A percentile compares a stretch with the other conserved stretches of the same genome.
Conservation (phyloP, 1,140 invertebrate genomes). For the Dreissena polymorpha region DNA sequence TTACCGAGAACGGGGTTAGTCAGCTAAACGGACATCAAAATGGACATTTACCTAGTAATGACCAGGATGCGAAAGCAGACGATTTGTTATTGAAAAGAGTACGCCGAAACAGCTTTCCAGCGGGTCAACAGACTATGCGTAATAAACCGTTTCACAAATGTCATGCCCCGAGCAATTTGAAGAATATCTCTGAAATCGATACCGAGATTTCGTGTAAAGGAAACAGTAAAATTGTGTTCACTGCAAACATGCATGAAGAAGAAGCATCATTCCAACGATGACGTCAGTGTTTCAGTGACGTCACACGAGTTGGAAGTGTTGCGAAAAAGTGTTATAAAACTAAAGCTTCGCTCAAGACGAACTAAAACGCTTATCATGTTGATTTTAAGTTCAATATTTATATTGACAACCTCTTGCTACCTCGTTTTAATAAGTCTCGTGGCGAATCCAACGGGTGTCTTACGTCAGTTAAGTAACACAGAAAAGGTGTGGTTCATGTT, state of each 20-base stretch:
- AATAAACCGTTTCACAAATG: no score
- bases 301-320: neutral
- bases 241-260: neutral
- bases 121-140: no score
- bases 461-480: neutral
- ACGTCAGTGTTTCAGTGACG: neutral
- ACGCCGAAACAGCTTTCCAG: neutral
- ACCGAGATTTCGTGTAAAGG: neutral
- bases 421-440: neutral
- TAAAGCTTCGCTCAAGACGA: neutral
- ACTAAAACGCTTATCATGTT: neutral
- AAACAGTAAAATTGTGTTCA: neutral
- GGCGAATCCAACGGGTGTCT: neutral
- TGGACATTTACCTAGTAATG: neutral
- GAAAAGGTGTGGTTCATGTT: constrained; percentile 23
- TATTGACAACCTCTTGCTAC: constrained; percentile 8
- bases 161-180: no score
- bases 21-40: neutral
- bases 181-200: neutral
- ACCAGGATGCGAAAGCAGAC: neutral
- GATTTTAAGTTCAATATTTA: neutral
- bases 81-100: neutral
- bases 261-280: neutral
- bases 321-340: neutral
- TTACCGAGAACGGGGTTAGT: neutral